phyloP scores from a whole-genome alignment of 2,113 vertebrate species.

The Bufo bufo region DNA sequence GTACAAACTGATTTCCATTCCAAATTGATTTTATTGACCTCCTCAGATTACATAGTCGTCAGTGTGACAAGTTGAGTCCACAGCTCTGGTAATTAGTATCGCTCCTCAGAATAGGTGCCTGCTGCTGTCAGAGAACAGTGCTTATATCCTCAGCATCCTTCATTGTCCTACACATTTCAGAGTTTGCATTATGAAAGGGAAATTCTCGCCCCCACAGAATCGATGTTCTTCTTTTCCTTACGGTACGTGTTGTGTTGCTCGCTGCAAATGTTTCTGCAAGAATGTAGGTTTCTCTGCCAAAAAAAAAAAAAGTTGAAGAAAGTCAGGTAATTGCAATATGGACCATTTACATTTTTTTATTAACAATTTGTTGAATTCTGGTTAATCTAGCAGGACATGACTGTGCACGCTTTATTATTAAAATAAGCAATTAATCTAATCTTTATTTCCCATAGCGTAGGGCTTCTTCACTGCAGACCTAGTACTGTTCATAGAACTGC shows the following conservation, averaged over 20 bases:
- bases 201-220: conserved; percentile 47
- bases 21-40: conserved; percentile 37
- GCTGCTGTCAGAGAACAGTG: neutral
- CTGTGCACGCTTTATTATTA: no score
- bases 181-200: conserved; percentile 66
- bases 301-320: neutral
- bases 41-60: conserved; percentile 5
- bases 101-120: neutral
- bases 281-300: conserved; percentile 64
- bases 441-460: no score
- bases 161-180: conserved; percentile 66
- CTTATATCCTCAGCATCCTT: conserved; percentile 25
- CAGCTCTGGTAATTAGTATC: conserved; percentile 16
- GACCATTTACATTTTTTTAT: neutral
- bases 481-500: no score
- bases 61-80: neutral
- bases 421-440: no score
- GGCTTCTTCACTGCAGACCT: neutral
- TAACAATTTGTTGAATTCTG: neutral
- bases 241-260: neutral
- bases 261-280: conserved; percentile 58
- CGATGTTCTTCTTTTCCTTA: conserved; percentile 59
- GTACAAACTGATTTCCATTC: conserved; percentile 25
- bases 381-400: no score
- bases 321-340: conserved; percentile 3